phyloP scores from a whole-genome alignment of 2,888 invertebrate species.

The Agriopis aurantiaria region DNA sequence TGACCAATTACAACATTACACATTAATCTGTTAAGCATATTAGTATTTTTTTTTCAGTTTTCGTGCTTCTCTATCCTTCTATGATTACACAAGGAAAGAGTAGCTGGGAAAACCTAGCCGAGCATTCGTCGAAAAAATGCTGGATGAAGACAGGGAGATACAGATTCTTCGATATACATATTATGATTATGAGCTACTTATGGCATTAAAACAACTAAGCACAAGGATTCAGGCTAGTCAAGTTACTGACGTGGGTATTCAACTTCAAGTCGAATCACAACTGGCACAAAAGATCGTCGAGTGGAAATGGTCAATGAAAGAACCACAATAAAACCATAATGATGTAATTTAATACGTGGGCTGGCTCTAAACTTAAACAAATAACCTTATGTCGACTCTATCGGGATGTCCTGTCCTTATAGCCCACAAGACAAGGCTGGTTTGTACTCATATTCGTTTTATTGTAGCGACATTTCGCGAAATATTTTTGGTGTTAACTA shows the following conservation, averaged over 20 bases:
- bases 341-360: slow-evolving; percentile 79
- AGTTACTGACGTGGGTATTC: background rate
- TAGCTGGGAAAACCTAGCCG: background rate
- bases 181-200: background rate
- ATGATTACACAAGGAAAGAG: no score
- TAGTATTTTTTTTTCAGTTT: no score
- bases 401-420: slow-evolving; percentile 82
- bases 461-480: slow-evolving; percentile 43
- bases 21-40: no score
- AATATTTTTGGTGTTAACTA: slow-evolving; percentile 25
- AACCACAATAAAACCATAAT: slow-evolving; percentile 75
- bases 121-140: background rate
- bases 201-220: background rate
- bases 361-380: slow-evolving; percentile 83
- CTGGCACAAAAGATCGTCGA: slow-evolving; percentile 41
- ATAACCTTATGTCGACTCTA: slow-evolving; percentile 82
- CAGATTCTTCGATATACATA: background rate
- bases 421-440: slow-evolving; percentile 52
- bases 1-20: no score
- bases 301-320: slow-evolving; percentile 72
- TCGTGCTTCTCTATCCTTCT: background rate
- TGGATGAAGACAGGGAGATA: background rate
- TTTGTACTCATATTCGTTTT: slow-evolving; percentile 51
- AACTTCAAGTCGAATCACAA: slow-evolving; percentile 43
- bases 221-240: background rate